These are phyloP conservation scores for Eupsilia transversa DNA, from an alignment of 2,888 invertebrate genomes.

Conservation along the genomic window DNA sequence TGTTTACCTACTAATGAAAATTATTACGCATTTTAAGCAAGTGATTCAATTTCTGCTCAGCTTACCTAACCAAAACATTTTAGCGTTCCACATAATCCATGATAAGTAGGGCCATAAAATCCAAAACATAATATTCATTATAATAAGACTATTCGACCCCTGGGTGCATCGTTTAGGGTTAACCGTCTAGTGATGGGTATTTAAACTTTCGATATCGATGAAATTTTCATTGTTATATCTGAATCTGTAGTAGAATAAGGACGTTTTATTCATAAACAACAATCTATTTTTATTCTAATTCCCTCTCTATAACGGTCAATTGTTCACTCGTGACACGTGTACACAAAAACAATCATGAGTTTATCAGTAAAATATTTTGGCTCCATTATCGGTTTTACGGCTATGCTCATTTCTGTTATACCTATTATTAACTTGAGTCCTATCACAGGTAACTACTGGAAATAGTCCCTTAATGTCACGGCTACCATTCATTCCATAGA, in stretches of 20 bases:
- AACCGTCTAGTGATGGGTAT: slow-evolving; percentile 67
- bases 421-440: background rate
- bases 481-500: background rate
- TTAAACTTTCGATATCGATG: slow-evolving; percentile 35
- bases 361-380: slow-evolving; percentile 28
- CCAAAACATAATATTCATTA: slow-evolving; percentile 78
- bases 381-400: slow-evolving; percentile 18
- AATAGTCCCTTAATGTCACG: background rate
- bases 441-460: background rate
- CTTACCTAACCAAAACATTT: slow-evolving; percentile 51
- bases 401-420: slow-evolving; percentile 3
- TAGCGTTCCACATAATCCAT: slow-evolving; percentile 52
- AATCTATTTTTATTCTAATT: slow-evolving; percentile 1
- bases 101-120: slow-evolving; percentile 70
- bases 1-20: slow-evolving; percentile 40
- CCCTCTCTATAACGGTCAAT: background rate
- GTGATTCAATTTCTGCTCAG: slow-evolving; percentile 49
- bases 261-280: slow-evolving; percentile 3
- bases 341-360: slow-evolving; percentile 1
- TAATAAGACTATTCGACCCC: slow-evolving; percentile 78
- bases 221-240: background rate
- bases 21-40: slow-evolving; percentile 39
- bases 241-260: background rate
- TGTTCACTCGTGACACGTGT: slow-evolving; percentile 13
- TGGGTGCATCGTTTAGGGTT: slow-evolving; percentile 78